Evolutionary conservation across 1,140 invertebrate species (phyloP).

Genomic region (Hermetia illucens): DNA sequence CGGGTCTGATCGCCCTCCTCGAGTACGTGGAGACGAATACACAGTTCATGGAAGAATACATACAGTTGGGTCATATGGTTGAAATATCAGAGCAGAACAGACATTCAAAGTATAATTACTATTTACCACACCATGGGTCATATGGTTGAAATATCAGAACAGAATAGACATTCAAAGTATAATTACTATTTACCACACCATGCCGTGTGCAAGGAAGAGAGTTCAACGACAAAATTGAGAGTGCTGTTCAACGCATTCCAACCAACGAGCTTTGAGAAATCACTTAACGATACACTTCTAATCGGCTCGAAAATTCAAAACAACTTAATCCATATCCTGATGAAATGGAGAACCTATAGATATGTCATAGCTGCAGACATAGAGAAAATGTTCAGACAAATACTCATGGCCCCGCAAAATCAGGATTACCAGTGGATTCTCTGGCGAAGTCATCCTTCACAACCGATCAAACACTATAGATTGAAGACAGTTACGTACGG

Average conservation of each 20-base stretch:
- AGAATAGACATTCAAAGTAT: too few relatives aligned
- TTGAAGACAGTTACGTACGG: constrained; percentile 28
- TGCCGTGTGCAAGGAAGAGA: constrained; percentile 11
- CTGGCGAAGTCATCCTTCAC: constrained; percentile 12
- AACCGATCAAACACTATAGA: constrained; percentile 15
- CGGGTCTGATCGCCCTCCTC: too few relatives aligned
- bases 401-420: constrained; percentile 12
- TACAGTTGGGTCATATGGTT: too few relatives aligned
- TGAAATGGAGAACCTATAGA: constrained; percentile 16
- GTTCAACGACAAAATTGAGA: constrained; percentile 13
- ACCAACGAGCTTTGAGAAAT: constrained; percentile 9
- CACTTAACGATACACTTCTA: constrained; percentile 17
- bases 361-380: constrained; percentile 21
- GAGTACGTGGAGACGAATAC: too few relatives aligned
- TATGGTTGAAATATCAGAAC: too few relatives aligned
- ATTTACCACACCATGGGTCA: too few relatives aligned
- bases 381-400: constrained; percentile 20
- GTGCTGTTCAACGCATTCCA: constrained; percentile 16
- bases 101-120: too few relatives aligned
- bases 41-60: too few relatives aligned
- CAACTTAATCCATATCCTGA: constrained; percentile 12
- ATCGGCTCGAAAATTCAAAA: constrained; percentile 21
- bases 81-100: too few relatives aligned
- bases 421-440: constrained; percentile 19
- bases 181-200: constrained; percentile 23